Conservation (phyloP, 2,888 invertebrate genomes). For the Calliopum simillimum region DNA sequence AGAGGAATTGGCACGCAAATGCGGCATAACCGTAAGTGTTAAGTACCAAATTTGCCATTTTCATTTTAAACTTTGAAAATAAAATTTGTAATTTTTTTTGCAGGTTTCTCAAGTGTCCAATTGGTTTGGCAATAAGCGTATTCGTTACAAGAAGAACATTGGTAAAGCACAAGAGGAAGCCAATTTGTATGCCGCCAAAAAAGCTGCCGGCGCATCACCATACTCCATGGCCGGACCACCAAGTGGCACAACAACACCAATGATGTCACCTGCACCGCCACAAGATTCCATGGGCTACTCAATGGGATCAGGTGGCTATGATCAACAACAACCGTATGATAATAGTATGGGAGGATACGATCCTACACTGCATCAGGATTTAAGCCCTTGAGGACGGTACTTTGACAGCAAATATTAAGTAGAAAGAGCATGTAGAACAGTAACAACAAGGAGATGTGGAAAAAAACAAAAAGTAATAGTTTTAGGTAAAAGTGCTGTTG, state of each 20-base stretch:
- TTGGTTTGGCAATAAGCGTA: constrained; percentile 99
- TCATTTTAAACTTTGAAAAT: background rate
- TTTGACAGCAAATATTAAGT: constrained; percentile 55
- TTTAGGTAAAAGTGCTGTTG: constrained; percentile 1
- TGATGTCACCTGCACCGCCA: constrained; percentile 94
- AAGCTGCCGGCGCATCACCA: constrained; percentile 91
- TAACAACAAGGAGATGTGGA: constrained; percentile 7
- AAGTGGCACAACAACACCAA: constrained; percentile 90
- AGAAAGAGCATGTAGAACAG: constrained; percentile 41
- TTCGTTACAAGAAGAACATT: constrained; percentile 99
- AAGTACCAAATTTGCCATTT: background rate
- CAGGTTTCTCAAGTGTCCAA: constrained; percentile 86
- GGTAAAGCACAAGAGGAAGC: constrained; percentile 99
- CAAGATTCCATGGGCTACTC: constrained; percentile 95
- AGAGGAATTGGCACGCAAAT: constrained; percentile 98
- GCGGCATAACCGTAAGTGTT: constrained; percentile 84
- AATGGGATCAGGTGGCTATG: constrained; percentile 91
- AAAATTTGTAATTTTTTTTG: constrained; percentile 2
- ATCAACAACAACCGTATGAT: constrained; percentile 89
- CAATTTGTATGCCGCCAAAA: constrained; percentile 98
- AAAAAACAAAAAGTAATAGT: background rate
- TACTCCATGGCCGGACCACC: constrained; percentile 90
- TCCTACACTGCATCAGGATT: constrained; percentile 88
- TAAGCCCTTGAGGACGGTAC: constrained; percentile 72
- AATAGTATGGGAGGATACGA: constrained; percentile 92